phyloP scores from a whole-genome alignment of 2,797 vertebrate species.

The Miichthys miiuy region DNA sequence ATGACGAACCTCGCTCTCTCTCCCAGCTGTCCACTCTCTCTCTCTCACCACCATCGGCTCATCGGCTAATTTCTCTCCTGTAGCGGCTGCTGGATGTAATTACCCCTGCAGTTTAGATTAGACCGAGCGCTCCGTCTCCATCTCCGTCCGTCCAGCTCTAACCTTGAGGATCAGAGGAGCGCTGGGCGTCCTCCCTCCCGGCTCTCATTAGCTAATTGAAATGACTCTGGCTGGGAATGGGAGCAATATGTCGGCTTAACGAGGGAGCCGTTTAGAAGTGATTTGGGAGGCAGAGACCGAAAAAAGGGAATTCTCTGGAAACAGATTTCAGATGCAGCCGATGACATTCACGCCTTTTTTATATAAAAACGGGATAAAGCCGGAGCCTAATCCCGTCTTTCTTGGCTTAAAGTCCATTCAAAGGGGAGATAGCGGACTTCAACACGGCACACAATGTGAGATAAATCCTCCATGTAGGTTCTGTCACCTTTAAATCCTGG shows the following conservation, averaged over 20 bases:
- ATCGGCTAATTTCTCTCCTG: constrained; percentile 36
- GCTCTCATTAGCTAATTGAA: constrained; percentile 74
- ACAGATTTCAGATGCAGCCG: constrained; percentile 56
- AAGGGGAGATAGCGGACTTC: constrained; percentile 43
- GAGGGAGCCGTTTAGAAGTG: constrained; percentile 58
- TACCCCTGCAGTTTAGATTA: constrained; percentile 53
- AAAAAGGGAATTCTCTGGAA: constrained; percentile 53
- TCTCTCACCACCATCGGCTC: constrained; percentile 48
- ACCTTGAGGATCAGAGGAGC: constrained; percentile 46
- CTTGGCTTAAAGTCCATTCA: constrained; percentile 33
- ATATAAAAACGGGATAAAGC: constrained; percentile 49
- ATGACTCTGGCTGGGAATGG: constrained; percentile 45
- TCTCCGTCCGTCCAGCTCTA: constrained; percentile 33
- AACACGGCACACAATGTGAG: constrained; percentile 14
- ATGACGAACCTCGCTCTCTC: background rate
- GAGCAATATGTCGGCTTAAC: constrained; percentile 67
- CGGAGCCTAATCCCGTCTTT: constrained; percentile 47
- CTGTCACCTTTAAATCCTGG: constrained; percentile 27
- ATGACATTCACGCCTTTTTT: constrained; percentile 56
- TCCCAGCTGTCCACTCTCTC: constrained; percentile 4
- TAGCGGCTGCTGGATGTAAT: constrained; percentile 62
- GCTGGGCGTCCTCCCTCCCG: background rate
- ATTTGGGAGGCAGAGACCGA: constrained; percentile 54
- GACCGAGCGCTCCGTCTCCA: constrained; percentile 1
- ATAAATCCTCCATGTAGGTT: constrained; percentile 7